Conservation (phyloP, 2,113 vertebrate genomes). For the Cichladusa arquata region DNA sequence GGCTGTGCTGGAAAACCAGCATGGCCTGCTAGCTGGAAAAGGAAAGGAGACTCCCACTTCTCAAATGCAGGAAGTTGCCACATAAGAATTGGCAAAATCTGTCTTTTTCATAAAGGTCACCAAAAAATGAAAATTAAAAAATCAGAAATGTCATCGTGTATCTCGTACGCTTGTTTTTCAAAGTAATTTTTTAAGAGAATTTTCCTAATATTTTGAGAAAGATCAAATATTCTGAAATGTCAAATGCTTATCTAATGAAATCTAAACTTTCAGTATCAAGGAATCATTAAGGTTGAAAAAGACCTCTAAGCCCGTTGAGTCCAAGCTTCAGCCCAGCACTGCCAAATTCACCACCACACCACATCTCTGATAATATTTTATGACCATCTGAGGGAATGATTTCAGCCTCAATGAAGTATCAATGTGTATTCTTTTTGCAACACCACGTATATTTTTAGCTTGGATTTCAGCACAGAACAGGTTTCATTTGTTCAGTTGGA, state of each 20-base stretch:
- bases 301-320: neutral
- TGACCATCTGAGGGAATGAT: neutral
- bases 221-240: neutral
- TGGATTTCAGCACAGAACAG: neutral
- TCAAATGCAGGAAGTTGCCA: neutral
- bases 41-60: neutral
- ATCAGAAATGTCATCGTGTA: neutral
- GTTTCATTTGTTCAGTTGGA: neutral
- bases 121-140: neutral
- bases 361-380: neutral
- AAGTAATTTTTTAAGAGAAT: neutral
- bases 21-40: neutral
- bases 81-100: neutral
- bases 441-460: neutral
- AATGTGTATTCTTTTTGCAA: neutral
- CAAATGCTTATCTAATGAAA: neutral
- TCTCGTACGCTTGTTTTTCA: rapidly evolving
- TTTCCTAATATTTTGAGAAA: neutral
- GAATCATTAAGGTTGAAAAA: neutral
- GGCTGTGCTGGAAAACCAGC: neutral
- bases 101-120: neutral
- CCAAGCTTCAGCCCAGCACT: neutral
- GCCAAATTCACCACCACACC: neutral
- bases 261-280: neutral
- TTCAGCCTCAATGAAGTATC: neutral